Evolutionary conservation across 2,113 vertebrate genomes (phyloP).

Genomic region (Phrynosoma blainvillii): DNA sequence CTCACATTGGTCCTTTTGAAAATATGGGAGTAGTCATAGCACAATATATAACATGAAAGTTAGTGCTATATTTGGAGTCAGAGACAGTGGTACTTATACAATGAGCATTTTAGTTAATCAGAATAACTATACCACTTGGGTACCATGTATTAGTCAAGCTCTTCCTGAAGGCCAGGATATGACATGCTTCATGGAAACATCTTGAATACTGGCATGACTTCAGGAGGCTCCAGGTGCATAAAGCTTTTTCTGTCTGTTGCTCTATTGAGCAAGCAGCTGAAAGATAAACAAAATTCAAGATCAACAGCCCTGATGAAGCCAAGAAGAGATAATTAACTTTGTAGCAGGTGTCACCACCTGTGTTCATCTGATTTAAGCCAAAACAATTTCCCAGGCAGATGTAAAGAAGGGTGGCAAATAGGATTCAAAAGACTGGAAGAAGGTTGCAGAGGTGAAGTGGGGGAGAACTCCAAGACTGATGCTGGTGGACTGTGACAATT

Average conservation of each 20-base stretch:
- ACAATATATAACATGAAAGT: background rate
- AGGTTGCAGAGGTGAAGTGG: background rate
- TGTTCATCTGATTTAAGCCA: background rate
- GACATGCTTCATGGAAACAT: background rate
- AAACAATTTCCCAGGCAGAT: conserved; percentile 17
- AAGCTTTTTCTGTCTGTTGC: background rate
- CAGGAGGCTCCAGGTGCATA: background rate
- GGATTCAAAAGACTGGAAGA: background rate
- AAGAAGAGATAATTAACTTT: conserved; percentile 11
- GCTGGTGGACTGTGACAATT: background rate
- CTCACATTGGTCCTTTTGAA: background rate
- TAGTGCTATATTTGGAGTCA: background rate
- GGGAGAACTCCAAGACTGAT: background rate
- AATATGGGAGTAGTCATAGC: background rate
- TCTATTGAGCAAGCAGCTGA: background rate
- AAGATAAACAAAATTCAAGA: conserved; percentile 10
- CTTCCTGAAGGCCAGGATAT: background rate
- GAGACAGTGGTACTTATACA: background rate
- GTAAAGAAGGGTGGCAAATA: background rate
- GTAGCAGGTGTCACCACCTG: conserved; percentile 14
- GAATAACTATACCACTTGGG: background rate
- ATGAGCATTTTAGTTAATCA: background rate
- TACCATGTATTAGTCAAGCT: background rate
- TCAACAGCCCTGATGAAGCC: background rate
- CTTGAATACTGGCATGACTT: background rate